Evolutionary conservation across 2,797 vertebrate genomes (phyloP).

Genomic region (Trichosurus vulpecula): DNA sequence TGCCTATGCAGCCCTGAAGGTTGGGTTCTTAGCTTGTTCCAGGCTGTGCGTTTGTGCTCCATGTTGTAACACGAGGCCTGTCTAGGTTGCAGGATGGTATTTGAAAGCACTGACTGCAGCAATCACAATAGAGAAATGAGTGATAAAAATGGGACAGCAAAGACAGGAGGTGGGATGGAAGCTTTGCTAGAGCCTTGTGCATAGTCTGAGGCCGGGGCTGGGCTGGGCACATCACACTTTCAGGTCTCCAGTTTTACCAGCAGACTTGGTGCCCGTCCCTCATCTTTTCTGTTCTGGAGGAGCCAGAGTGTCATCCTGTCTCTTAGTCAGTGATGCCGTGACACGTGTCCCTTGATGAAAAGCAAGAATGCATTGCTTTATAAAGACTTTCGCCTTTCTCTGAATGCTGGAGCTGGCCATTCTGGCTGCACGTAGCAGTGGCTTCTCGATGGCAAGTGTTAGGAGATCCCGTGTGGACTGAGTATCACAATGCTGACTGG

Average conservation of each 20-base stretch:
- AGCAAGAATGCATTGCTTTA: slow-evolving; percentile 3
- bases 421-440: slow-evolving; percentile 28
- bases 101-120: background rate
- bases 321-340: background rate
- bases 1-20: too few relatives aligned
- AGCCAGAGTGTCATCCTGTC: slow-evolving; percentile 11
- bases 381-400: background rate
- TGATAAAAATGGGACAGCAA: background rate
- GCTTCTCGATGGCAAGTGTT: too few relatives aligned
- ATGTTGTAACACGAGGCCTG: background rate
- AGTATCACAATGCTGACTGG: too few relatives aligned
- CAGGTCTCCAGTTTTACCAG: slow-evolving; percentile 22
- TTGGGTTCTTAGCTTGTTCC: background rate
- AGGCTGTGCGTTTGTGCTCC: background rate
- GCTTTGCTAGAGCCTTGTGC: background rate
- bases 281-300: background rate
- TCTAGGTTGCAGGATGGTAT: background rate
- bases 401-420: slow-evolving; percentile 22
- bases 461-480: too few relatives aligned
- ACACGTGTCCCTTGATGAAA: background rate
- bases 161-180: background rate
- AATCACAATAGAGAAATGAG: background rate
- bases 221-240: background rate
- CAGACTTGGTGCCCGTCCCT: background rate
- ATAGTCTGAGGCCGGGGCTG: background rate